Conservation (phyloP, 2,888 invertebrate species). For the Digitonthophagus gazella region DNA sequence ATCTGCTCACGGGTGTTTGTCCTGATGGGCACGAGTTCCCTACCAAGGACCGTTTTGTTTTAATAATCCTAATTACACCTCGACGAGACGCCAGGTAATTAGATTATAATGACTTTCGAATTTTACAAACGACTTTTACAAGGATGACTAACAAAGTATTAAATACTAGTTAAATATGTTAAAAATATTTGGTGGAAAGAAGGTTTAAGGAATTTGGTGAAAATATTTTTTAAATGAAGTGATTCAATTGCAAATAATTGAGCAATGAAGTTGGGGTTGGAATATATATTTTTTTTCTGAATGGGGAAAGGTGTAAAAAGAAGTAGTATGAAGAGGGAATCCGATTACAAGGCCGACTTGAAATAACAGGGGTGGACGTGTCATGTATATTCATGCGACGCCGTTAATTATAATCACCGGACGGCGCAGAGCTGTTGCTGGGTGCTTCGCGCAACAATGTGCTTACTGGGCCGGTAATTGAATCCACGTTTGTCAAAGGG, state of each 20-base stretch:
- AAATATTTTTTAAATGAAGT: no score
- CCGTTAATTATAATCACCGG: neutral
- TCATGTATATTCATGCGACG: neutral
- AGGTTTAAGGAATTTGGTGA: no score
- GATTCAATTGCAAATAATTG: no score
- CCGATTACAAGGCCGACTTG: neutral
- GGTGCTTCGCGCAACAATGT: constrained; percentile 7
- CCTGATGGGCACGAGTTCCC: neutral
- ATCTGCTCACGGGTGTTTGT: neutral
- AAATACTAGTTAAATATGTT: no score
- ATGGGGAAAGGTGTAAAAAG: neutral
- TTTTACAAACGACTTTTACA: neutral
- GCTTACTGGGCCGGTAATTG: constrained; percentile 1
- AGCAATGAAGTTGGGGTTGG: no score
- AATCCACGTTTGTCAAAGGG: constrained; percentile 14
- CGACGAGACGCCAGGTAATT: neutral
- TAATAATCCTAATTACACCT: neutral
- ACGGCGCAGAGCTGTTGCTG: constrained; percentile 7
- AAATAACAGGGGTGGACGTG: neutral
- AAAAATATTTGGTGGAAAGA: no score
- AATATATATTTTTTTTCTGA: neutral
- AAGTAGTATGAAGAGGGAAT: neutral
- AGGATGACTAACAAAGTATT: no score
- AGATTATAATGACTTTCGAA: neutral
- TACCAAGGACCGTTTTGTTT: neutral